Conservation (phyloP, 1,140 invertebrate species). For the Zaprionus inermis region DNA sequence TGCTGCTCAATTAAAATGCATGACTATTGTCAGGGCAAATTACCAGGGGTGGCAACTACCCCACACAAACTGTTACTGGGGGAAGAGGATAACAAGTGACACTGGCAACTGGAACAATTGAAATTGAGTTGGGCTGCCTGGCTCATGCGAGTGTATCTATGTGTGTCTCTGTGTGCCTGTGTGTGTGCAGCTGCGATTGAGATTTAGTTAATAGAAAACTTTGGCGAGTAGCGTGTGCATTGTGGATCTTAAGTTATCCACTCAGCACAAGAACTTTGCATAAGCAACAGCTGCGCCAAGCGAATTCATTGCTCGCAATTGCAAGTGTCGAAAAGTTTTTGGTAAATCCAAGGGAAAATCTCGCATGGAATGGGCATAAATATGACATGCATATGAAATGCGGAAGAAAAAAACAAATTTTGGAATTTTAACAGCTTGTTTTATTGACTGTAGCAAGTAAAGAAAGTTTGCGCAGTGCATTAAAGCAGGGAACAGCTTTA, state of each 20-base stretch:
- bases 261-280: slow-evolving; percentile 62
- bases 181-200: slow-evolving; percentile 62
- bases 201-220: slow-evolving; percentile 64
- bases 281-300: slow-evolving; percentile 63
- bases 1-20: slow-evolving; percentile 81
- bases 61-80: slow-evolving; percentile 8
- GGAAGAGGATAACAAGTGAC: slow-evolving; percentile 48
- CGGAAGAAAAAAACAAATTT: not conserved
- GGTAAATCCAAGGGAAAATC: slow-evolving; percentile 1
- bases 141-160: slow-evolving; percentile 1
- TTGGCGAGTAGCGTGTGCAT: slow-evolving; percentile 13
- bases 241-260: slow-evolving; percentile 65
- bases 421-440: not conserved
- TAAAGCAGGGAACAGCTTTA: not conserved
- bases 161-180: slow-evolving; percentile 1
- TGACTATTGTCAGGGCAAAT: slow-evolving; percentile 79
- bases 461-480: not conserved
- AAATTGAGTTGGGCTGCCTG: slow-evolving; percentile 40
- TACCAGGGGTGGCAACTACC: slow-evolving; percentile 49
- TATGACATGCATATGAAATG: slow-evolving; percentile 2
- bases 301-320: slow-evolving; percentile 61
- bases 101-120: slow-evolving; percentile 73
- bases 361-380: not conserved
- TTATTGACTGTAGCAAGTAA: not conserved
- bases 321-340: slow-evolving; percentile 64